phyloP scores from a whole-genome alignment of 1,140 invertebrate genomes.

The Periplaneta americana region DNA sequence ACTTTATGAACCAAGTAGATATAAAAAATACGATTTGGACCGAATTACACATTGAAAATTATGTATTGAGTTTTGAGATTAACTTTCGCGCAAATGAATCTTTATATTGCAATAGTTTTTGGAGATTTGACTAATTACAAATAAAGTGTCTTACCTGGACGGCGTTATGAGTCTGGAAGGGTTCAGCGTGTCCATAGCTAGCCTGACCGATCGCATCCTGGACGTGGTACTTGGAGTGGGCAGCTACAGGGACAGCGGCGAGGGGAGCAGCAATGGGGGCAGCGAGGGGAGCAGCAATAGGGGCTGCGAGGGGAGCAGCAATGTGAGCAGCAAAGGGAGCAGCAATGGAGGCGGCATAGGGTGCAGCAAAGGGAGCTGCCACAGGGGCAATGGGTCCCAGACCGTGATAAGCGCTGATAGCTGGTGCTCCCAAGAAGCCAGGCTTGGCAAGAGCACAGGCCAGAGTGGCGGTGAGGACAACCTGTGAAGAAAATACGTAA shows the following conservation, averaged over 20 bases:
- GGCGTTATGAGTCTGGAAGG: constrained; percentile 45
- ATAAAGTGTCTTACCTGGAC: constrained; percentile 34
- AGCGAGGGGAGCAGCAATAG: not conserved
- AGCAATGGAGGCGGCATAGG: not conserved
- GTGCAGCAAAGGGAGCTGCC: not conserved
- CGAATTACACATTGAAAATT: too few relatives aligned
- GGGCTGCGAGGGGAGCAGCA: constrained; percentile 1
- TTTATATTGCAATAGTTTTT: too few relatives aligned
- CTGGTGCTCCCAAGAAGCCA: not conserved
- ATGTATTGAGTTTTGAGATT: too few relatives aligned
- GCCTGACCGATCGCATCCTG: constrained; percentile 49
- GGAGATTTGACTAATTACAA: too few relatives aligned
- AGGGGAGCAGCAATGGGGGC: not conserved
- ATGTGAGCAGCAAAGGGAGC: not conserved
- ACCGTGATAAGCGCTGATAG: not conserved
- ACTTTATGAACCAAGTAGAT: too few relatives aligned
- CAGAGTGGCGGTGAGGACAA: constrained; percentile 29
- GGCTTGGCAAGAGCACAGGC: constrained; percentile 26
- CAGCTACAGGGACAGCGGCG: not conserved
- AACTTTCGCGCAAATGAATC: too few relatives aligned
- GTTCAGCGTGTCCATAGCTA: constrained; percentile 47
- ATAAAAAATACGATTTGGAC: too few relatives aligned
- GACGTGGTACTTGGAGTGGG: constrained; percentile 39
- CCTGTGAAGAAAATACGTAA: constrained; percentile 25
- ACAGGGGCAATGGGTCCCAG: not conserved